These are phyloP conservation scores for Drosophila incognita DNA, from an alignment of 2,888 invertebrate genomes.

Conservation along the genomic window DNA sequence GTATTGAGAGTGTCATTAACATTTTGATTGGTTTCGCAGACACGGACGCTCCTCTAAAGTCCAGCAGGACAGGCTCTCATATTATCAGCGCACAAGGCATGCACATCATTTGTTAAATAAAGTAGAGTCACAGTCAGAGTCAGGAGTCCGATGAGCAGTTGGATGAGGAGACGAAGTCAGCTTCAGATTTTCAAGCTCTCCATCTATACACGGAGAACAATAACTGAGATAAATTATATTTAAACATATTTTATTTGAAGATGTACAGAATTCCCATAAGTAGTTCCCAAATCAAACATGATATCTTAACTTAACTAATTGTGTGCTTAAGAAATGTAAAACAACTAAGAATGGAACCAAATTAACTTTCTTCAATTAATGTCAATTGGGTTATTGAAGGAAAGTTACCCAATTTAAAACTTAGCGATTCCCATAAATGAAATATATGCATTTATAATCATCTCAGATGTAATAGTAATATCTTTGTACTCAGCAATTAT, in stretches of 20 bases:
- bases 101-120: conserved; percentile 79
- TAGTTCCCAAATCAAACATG: neutral
- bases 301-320: neutral
- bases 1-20: conserved; percentile 85
- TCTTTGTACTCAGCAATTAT: too few relatives aligned
- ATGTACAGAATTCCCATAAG: neutral
- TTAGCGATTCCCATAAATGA: neutral
- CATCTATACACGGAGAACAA: neutral
- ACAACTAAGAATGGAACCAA: neutral
- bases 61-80: conserved; percentile 41
- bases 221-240: neutral
- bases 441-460: too few relatives aligned
- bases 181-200: conserved; percentile 14
- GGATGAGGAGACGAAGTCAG: conserved; percentile 9
- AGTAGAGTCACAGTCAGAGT: conserved; percentile 42
- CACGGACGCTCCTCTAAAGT: conserved; percentile 23
- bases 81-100: conserved; percentile 68
- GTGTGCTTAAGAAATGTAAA: neutral
- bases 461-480: too few relatives aligned
- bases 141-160: neutral
- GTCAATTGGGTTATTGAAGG: neutral
- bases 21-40: conserved; percentile 80
- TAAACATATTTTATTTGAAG: neutral
- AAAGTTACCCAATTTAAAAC: neutral
- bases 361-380: neutral